Evolutionary conservation across 2,113 vertebrate species (phyloP), one percentile per base, ranked within the genome.

Genomic region (Nymphicus hollandicus): DNA sequence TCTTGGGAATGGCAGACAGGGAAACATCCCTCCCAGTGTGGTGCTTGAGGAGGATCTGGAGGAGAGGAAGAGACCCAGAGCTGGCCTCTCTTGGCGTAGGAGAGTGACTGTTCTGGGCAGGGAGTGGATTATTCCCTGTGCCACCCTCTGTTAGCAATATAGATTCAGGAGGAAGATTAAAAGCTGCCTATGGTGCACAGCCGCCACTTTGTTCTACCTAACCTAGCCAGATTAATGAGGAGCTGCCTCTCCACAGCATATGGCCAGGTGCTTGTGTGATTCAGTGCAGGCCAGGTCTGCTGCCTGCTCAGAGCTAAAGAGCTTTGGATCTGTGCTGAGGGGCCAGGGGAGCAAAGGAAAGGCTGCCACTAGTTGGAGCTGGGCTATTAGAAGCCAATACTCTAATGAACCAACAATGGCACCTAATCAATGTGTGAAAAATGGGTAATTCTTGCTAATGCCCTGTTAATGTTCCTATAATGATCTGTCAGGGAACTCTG

Each of bases 391-490:
- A 96, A 97, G 96, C 97, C 95, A 90, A 91, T 97, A 97, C 86
- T 76, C 91, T 98, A 98, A 98, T 96, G 97, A 98, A 95, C 85
- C 89, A 96, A 96, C 93, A 91, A 97, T 97, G 97, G 94, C 98
- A 98, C 97, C 92, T 98, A 98, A 98, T 98, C 98, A 96, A 98
- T 98, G 95, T 96, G 97, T 98, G 97, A 98, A 98, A 98, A 98
- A 98, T 98, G 95, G 96, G 93, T 97, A 97, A 97, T 98, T 98
- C 97, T 97, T 95, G 86, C 96, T 98, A 98, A 98, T 98, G 96
- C 96, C 93, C 92, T 91, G 90, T 96, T 98, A 98, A 98, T 98
- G 97, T 97, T 96, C 97, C 97, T 96, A 95, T 98, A 98, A 98
- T 98, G 97, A 98, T 98, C 97, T 98, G 96, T 98, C 97, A 98